A percentile compares a stretch with the other conserved stretches of the same genome.
These are phyloP conservation scores for Candidula unifasciata DNA, from an alignment of 2,888 invertebrate genomes.

Conservation along the genomic window DNA sequence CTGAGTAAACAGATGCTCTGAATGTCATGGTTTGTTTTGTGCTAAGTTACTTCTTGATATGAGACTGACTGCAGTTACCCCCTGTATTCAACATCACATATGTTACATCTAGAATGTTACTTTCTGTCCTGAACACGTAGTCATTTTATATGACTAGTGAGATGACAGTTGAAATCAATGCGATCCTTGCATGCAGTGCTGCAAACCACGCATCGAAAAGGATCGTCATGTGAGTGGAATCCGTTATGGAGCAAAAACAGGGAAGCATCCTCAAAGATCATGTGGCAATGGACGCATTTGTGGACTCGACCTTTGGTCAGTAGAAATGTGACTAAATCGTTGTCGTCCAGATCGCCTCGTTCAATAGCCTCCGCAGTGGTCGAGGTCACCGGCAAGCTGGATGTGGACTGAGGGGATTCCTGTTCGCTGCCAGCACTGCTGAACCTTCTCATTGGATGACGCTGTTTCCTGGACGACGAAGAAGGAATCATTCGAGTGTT, in stretches of 20 bases:
- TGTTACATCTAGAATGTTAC: background rate
- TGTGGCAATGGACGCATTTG: slow-evolving; percentile 73
- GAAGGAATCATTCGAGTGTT: slow-evolving; percentile 68
- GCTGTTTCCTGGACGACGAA: slow-evolving; percentile 69
- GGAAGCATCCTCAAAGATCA: slow-evolving; percentile 73
- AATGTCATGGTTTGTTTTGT: no score
- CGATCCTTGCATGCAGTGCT: slow-evolving; percentile 67
- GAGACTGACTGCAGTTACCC: no score
- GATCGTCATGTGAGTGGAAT: slow-evolving; percentile 72
- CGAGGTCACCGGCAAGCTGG: slow-evolving; percentile 53
- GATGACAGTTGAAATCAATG: slow-evolving; percentile 73
- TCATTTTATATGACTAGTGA: slow-evolving; percentile 74
- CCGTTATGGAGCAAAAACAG: slow-evolving; percentile 73
- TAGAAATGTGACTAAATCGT: slow-evolving; percentile 66
- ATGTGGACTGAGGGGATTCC: slow-evolving; percentile 59
- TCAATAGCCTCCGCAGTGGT: slow-evolving; percentile 49
- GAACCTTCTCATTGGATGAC: slow-evolving; percentile 69
- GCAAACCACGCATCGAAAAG: slow-evolving; percentile 73
- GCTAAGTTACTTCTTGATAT: no score
- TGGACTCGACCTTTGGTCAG: slow-evolving; percentile 69
- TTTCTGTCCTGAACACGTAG: slow-evolving; percentile 27
- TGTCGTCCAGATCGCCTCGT: slow-evolving; percentile 61
- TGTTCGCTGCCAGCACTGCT: slow-evolving; percentile 61
- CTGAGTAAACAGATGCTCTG: no score
- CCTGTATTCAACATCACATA: no score